Conservation (phyloP, 2,888 invertebrate species). For the Aplocera efformata region DNA sequence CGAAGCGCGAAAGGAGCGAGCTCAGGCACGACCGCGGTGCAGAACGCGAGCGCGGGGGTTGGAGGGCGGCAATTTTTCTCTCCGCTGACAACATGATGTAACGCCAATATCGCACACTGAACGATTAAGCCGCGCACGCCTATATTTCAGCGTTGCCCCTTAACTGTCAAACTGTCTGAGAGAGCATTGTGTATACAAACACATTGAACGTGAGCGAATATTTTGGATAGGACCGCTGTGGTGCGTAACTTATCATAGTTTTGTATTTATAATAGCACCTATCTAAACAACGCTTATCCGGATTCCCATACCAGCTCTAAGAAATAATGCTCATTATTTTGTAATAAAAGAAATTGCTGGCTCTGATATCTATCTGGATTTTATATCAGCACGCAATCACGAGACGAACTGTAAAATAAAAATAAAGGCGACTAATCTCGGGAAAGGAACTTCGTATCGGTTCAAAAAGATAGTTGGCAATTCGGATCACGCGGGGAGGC, state of each 20-base stretch:
- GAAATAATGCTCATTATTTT: constrained; percentile 1
- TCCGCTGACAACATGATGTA: constrained; percentile 80
- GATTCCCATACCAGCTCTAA: too few species aligned
- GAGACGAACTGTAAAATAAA: constrained; percentile 48
- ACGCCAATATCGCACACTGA: constrained; percentile 80
- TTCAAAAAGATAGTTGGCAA: constrained; percentile 62
- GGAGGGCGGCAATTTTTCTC: constrained; percentile 77
- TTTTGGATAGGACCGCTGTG: constrained; percentile 26
- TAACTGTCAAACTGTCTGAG: constrained; percentile 76
- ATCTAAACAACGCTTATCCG: too few species aligned
- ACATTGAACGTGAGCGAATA: constrained; percentile 21
- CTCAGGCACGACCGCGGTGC: constrained; percentile 21
- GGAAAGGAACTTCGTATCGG: constrained; percentile 52
- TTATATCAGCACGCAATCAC: constrained; percentile 31
- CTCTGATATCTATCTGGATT: constrained; percentile 20
- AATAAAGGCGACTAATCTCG: constrained; percentile 61
- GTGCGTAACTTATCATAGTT: constrained; percentile 40
- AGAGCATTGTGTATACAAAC: constrained; percentile 47
- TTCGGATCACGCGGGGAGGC: constrained; percentile 74
- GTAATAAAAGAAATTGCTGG: constrained; percentile 12
- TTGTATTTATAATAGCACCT: constrained; percentile 32
- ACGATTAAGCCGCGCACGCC: constrained; percentile 79
- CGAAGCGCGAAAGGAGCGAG: too few species aligned
- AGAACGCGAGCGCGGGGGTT: constrained; percentile 33
- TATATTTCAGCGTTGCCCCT: constrained; percentile 79